A percentile compares a stretch with the other conserved stretches of the same genome.
These are phyloP conservation scores for Morelia viridis DNA, from an alignment of 2,797 vertebrate species.

Conservation along the genomic window DNA sequence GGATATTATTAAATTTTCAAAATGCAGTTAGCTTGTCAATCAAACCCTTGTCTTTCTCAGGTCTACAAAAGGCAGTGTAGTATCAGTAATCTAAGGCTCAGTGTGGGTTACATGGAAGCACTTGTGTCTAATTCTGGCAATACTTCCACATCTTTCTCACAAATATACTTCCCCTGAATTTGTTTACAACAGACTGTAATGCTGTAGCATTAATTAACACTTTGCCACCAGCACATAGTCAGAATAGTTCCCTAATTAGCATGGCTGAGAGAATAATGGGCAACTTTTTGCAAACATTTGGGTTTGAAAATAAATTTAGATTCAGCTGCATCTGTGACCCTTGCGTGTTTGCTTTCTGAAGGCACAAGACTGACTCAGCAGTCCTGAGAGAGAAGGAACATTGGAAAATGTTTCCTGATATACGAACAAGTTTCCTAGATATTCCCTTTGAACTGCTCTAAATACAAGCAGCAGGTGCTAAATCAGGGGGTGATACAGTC, in stretches of 20 bases:
- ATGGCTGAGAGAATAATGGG: slow-evolving; percentile 36
- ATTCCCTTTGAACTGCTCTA: not conserved
- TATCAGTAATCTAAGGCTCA: not conserved
- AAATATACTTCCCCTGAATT: not conserved
- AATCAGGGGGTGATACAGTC: not conserved
- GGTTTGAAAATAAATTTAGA: slow-evolving; percentile 31
- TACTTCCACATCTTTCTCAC: slow-evolving; percentile 4
- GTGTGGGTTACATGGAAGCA: not conserved
- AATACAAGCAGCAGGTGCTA: not conserved
- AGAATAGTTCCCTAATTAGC: slow-evolving; percentile 35
- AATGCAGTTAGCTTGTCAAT: not conserved
- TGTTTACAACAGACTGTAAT: slow-evolving; percentile 28
- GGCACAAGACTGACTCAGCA: not conserved
- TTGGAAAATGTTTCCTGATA: not conserved
- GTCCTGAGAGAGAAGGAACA: not conserved
- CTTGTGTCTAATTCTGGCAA: not conserved
- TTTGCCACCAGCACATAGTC: slow-evolving; percentile 13
- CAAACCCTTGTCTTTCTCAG: not conserved
- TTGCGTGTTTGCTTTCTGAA: slow-evolving; percentile 14
- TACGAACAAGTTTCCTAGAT: not conserved
- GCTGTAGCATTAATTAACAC: slow-evolving; percentile 25
- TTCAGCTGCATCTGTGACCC: slow-evolving; percentile 19
- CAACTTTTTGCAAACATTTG: slow-evolving; percentile 30
- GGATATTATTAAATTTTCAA: not conserved
- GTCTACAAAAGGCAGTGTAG: not conserved